These are phyloP conservation scores for Tillus elongatus DNA, from an alignment of 2,888 invertebrate genomes.

Conservation along the genomic window DNA sequence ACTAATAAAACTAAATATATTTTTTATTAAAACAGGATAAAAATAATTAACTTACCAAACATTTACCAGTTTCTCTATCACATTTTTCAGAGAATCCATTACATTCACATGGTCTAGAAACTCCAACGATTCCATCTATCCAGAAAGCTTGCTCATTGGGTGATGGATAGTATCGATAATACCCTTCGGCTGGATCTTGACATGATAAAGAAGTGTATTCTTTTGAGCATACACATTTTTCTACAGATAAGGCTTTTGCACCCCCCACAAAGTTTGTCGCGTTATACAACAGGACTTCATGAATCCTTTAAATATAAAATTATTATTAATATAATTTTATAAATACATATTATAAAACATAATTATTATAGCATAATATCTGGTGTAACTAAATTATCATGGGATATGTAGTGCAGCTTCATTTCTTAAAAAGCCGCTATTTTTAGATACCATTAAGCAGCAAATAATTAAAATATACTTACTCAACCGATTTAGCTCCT, in stretches of 20 bases:
- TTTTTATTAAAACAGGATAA: too few species aligned
- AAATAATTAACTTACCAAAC: conserved; percentile 62
- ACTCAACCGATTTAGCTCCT: too few species aligned
- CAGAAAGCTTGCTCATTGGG: conserved; percentile 58
- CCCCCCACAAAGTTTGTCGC: conserved; percentile 62
- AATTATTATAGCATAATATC: too few species aligned
- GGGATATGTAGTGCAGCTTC: too few species aligned
- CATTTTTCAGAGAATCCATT: conserved; percentile 69
- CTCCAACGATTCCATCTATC: conserved; percentile 66
- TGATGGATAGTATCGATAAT: conserved; percentile 60
- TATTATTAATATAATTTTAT: too few species aligned
- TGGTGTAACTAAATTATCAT: too few species aligned
- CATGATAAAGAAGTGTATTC: conserved; percentile 79
- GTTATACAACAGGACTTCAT: conserved; percentile 72
- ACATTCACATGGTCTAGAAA: conserved; percentile 72
- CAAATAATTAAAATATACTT: too few species aligned
- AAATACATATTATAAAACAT: too few species aligned
- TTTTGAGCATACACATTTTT: conserved; percentile 76
- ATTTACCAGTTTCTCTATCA: conserved; percentile 75
- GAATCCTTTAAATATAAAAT: conserved; percentile 37
- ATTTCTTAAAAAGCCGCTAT: too few species aligned
- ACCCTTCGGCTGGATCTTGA: conserved; percentile 79
- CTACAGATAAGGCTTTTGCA: conserved; percentile 71
- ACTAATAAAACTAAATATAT: too few species aligned
- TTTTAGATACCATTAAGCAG: too few species aligned